phyloP scores from a whole-genome alignment of 2,113 vertebrate species.

The Nycticorax nycticorax region DNA sequence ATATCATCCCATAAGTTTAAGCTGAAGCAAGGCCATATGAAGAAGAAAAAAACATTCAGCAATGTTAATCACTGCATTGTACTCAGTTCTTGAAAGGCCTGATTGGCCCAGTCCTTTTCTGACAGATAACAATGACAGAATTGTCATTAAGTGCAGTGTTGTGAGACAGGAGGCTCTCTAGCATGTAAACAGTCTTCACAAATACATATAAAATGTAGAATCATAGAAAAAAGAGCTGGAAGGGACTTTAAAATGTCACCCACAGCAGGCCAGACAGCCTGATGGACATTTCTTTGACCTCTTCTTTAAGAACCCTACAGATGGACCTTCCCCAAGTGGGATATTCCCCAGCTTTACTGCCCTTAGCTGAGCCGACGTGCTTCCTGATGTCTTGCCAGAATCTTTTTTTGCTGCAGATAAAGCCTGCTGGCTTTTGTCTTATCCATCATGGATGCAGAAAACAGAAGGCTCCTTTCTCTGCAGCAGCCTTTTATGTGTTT shows the following conservation, averaged over 20 bases:
- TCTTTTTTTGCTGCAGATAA: neutral
- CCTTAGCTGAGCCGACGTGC: neutral
- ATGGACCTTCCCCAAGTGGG: neutral
- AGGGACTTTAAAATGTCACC: neutral
- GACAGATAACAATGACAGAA: neutral
- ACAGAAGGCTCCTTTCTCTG: neutral
- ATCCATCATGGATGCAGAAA: neutral
- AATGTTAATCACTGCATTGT: neutral
- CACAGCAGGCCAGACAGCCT: neutral
- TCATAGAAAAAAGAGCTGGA: neutral
- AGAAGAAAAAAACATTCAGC: neutral
- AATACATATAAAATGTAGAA: neutral
- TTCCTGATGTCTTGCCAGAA: neutral
- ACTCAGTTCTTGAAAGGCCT: neutral
- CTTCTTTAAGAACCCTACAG: neutral
- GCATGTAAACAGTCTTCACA: neutral
- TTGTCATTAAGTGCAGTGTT: neutral
- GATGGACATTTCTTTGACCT: neutral
- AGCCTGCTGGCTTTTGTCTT: neutral
- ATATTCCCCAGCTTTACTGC: neutral
- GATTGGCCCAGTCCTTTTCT: neutral
- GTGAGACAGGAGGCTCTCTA: neutral
- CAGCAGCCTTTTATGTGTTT: conserved; percentile 9
- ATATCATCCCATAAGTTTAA: neutral
- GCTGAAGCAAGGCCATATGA: neutral